A percentile compares a stretch with the other conserved stretches of the same genome.
Conservation (phyloP, 2,113 vertebrate genomes). For the Illadopsis cleaveri region DNA sequence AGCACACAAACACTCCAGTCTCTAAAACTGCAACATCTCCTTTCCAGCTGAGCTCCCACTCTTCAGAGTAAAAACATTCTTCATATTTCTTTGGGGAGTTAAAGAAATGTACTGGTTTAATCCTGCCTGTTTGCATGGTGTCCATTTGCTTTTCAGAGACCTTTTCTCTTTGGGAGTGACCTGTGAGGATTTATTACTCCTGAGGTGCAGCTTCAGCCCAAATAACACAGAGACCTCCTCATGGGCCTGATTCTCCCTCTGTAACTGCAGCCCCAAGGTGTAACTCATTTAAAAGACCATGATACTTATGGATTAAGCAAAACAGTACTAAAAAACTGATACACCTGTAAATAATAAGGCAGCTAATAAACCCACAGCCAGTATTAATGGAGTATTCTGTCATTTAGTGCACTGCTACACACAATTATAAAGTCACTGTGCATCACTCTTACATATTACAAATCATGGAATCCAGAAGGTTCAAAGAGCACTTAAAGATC, state of each 20-base stretch:
- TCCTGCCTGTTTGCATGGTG: not conserved
- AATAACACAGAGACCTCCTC: not conserved
- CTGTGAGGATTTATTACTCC: not conserved
- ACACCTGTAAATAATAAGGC: not conserved
- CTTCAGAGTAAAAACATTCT: not conserved
- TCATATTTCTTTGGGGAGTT: not conserved
- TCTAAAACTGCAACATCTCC: not conserved
- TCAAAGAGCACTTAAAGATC: not conserved
- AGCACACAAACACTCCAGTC: not conserved
- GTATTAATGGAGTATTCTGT: not conserved
- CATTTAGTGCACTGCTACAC: not conserved
- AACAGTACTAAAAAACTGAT: not conserved
- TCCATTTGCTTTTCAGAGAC: not conserved
- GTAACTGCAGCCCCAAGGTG: rapidly evolving
- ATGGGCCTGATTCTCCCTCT: not conserved
- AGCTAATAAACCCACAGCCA: not conserved
- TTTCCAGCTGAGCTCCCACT: not conserved
- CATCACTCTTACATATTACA: not conserved
- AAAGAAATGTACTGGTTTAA: not conserved
- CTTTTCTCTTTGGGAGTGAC: not conserved
- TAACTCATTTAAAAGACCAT: not conserved
- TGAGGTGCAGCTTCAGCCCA: not conserved
- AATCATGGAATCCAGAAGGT: not conserved
- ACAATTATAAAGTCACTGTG: not conserved
- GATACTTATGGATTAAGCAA: not conserved